Base-by-base conservation (phyloP, 2,113 vertebrate species). In the Takifugu bimaculatus region DNA sequence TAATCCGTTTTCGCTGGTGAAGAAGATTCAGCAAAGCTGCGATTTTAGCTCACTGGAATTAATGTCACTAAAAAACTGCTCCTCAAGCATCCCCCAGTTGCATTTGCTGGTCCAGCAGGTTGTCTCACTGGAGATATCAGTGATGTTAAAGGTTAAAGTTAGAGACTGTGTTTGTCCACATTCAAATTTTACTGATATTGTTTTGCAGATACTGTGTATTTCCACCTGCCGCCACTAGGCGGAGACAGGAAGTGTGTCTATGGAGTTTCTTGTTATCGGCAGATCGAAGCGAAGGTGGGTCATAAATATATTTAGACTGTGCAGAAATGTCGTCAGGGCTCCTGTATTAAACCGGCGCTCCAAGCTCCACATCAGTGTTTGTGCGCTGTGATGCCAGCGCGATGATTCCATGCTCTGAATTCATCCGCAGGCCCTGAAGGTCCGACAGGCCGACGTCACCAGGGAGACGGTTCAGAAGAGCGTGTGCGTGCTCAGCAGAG, bases 381-480 rank as follows among this genome's bases (percentile, higher is more conserved):
- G 12, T 13, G 43, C 43, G 43, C 9, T 14, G 43, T 45, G 43
- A 45, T 13, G 14, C 0, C 44, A 15, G 13, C 12, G 13, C 2
- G 14, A 3, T 11, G 44, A 45, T 39, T 20, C 20, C 20, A 20
- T 20, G 20, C 26, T 39, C 26, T 63, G 27, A 20, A n/a, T 60
- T 25, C 26, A 2, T 3, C 47, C 35, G 20, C 77, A 99, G 97
- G 90, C 91, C 14, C 84, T 99, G 51, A 98, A 99, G 90, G 96
- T 98, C 60, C 92, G 97, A 3, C 94, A 94, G 89, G 97, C 96
- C 5, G 97, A 99, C 63, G 76, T 99, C 83, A 99, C 97, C 80
- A 89, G 97, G 70, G 97, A 99, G 87, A 99, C 96, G 0, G 97
- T 99, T 43, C 97, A 99, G 92, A 99, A 99, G 88, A 98, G 97